Conservation (phyloP, 2,888 invertebrate genomes). For the Timema cristinae region DNA sequence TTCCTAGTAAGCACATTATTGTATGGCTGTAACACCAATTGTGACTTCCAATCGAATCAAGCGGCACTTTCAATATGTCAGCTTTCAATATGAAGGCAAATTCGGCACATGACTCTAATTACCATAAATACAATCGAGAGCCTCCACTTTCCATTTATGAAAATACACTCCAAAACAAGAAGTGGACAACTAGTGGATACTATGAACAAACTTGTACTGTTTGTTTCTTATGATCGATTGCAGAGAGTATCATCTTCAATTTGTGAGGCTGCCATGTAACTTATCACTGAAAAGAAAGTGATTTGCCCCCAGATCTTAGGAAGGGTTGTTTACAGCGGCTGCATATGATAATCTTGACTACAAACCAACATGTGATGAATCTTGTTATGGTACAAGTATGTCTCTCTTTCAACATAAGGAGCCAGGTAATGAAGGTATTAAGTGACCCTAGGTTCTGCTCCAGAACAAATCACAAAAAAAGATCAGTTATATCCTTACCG, state of each 20-base stretch:
- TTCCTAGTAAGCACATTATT: not conserved
- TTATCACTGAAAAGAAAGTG: not conserved
- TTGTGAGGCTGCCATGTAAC: not conserved
- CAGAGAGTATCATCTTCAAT: not conserved
- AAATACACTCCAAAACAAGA: not conserved
- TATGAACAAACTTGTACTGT: not conserved
- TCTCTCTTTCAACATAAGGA: not conserved
- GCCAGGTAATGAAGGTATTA: not conserved
- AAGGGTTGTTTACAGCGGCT: not conserved
- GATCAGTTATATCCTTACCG: not conserved
- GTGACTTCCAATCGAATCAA: not conserved
- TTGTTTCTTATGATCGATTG: slow-evolving; percentile 3
- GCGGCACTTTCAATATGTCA: slow-evolving; percentile 1
- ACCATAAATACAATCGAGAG: slow-evolving; percentile 1
- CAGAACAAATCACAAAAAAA: not conserved
- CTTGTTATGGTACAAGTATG: not conserved
- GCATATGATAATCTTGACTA: slow-evolving; percentile 10
- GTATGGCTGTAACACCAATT: slow-evolving; percentile 1
- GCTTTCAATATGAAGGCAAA: not conserved
- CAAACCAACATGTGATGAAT: not conserved
- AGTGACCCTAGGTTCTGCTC: not conserved
- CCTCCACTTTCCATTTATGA: not conserved
- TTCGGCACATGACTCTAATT: not conserved
- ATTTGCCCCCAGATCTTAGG: not conserved
- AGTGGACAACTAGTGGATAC: not conserved